Percentiles rank a stretch among this genome's conserved stretches.
Conservation (phyloP, 1,140 invertebrate genomes). For the Brachionus rubens region DNA sequence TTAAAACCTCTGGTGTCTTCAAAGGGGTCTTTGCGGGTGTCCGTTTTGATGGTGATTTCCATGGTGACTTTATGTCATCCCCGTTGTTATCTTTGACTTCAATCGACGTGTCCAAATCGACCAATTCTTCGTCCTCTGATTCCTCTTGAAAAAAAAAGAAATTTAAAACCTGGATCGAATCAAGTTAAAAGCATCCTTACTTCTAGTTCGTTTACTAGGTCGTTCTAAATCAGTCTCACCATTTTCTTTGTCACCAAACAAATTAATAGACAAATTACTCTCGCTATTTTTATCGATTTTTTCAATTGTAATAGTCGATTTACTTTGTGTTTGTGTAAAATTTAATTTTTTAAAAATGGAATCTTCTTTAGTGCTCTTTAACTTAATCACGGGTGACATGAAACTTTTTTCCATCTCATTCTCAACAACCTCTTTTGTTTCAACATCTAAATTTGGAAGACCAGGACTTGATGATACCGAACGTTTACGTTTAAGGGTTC, state of each 20-base stretch:
- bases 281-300: neutral
- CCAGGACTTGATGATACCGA: neutral
- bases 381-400: neutral
- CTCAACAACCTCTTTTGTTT: neutral
- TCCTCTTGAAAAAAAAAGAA: slow-evolving; percentile 9
- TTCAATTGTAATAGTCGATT: neutral
- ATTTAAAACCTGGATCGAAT: no score
- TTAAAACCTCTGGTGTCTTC: neutral
- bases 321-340: neutral
- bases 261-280: neutral
- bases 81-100: neutral
- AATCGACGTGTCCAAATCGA: slow-evolving; percentile 10
- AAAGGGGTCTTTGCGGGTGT: neutral
- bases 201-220: slow-evolving; percentile 11
- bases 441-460: no score
- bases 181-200: neutral
- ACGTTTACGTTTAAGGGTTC: slow-evolving; percentile 2
- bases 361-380: neutral
- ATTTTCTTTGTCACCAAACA: neutral
- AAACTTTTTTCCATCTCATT: neutral
- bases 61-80: neutral
- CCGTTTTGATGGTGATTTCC: neutral
- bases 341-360: neutral
- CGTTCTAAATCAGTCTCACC: neutral
- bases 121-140: neutral